Conservation (phyloP, 1,140 invertebrate species). For the Micrasema longulum region DNA sequence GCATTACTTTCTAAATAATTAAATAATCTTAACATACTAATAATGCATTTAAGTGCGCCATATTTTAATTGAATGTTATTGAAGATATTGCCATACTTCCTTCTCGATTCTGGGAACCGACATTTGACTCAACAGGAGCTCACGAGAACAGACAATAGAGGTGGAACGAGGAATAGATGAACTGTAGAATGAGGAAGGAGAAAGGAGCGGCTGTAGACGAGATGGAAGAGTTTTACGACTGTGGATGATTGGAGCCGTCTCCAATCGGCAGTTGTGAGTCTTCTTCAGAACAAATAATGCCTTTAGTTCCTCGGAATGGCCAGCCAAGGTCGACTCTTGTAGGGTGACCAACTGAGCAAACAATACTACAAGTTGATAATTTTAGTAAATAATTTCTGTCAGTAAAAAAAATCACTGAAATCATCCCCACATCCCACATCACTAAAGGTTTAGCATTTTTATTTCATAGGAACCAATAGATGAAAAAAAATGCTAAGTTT, state of each 20-base stretch:
- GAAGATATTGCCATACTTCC: no score
- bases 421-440: no score
- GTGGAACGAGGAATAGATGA: neutral
- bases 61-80: no score
- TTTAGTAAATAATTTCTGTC: no score
- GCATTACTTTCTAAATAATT: no score
- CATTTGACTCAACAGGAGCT: constrained; percentile 5
- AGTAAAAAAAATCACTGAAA: no score
- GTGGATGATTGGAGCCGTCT: constrained; percentile 11
- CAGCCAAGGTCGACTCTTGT: constrained; percentile 14
- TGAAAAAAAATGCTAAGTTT: no score
- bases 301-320: constrained; percentile 17
- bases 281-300: constrained; percentile 28
- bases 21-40: no score
- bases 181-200: neutral
- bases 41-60: no score
- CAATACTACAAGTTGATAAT: no score
- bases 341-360: constrained; percentile 20
- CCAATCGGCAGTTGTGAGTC: constrained; percentile 32
- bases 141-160: neutral
- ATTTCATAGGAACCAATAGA: no score
- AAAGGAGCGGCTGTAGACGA: neutral
- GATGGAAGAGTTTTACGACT: neutral
- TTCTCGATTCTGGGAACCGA: neutral
- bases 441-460: no score